Percentiles rank a stretch among this genome's conserved stretches.
phyloP scores from a whole-genome alignment of 2,797 vertebrate genomes.

The Chelmon rostratus region DNA sequence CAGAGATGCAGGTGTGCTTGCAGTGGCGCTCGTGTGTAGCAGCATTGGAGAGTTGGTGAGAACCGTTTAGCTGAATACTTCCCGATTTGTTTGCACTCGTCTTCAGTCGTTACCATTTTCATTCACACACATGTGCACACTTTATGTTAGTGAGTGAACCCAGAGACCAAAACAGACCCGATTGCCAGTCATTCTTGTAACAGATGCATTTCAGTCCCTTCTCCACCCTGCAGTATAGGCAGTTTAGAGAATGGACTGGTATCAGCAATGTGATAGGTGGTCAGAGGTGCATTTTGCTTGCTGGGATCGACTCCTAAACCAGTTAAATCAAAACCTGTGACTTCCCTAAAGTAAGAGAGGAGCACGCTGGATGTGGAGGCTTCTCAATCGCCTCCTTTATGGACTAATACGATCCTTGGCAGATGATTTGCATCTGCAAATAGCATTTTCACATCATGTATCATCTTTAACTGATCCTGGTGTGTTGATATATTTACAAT shows the following conservation, averaged over 20 bases:
- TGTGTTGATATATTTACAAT: neutral
- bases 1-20: neutral
- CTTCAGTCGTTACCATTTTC: neutral
- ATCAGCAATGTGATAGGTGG: neutral
- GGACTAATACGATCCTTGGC: neutral
- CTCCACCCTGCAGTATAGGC: neutral
- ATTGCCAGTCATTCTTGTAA: neutral
- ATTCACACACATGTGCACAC: neutral
- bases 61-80: neutral
- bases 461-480: neutral
- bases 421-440: conserved; percentile 7
- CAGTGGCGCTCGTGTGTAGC: neutral
- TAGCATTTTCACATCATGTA: neutral
- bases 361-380: neutral
- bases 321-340: neutral
- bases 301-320: neutral
- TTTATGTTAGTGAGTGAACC: neutral
- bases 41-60: neutral
- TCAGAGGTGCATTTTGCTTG: neutral
- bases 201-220: neutral
- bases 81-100: neutral
- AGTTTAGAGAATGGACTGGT: neutral
- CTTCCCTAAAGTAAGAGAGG: neutral
- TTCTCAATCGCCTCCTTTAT: neutral
- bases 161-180: neutral